Base-by-base conservation (phyloP, 2,797 vertebrate genomes). In the Danio aesculapii region DNA sequence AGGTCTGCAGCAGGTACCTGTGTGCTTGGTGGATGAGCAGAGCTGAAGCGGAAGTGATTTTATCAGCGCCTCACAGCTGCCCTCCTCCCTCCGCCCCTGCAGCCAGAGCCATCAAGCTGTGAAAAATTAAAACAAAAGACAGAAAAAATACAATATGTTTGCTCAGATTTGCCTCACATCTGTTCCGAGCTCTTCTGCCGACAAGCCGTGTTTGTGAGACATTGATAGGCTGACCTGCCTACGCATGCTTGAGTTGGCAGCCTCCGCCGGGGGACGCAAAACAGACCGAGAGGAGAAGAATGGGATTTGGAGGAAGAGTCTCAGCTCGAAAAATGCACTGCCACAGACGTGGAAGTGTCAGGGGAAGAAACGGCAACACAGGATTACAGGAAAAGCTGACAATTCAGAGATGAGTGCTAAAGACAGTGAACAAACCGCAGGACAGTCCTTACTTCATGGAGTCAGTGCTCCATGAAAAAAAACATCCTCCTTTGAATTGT, bases 21-120 rank as follows among this genome's bases (percentile, higher is more conserved):
- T 82, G 88, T 82, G 83, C 87, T 88, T 86, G 91, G 86, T 88
- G 89, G 88, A 88, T 88, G 88, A 92, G 84, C 80, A 75, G 81
- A 79, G 85, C 86, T 90, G 82, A 85, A 88, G 86, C 81, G 75
- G 85, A 84, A 85, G 85, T 90, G 85, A 87, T 89, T 90, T 91
- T 92, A 94, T 93, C 93, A 89, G 84, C 39, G 83, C 86, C 88
- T 87, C 92, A 91, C 91, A 92, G 92, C 92, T 92, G 91, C 85
- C 90, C 84, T 84, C 82, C 63, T 75, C 59, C 19, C 63, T 86
- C 74, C 81, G 79, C 84, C 83, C 83, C 71, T 57, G 43, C 49
- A 6, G 75, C 83, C 85, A 87, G 86, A 82, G 82, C 84, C 85
- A 88, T 76, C 87, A 83, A 82, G 64, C 84, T 78, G 83, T 79